These are phyloP conservation scores for Cygnus atratus DNA, from an alignment of 2,113 vertebrate species.

Conservation along the genomic window DNA sequence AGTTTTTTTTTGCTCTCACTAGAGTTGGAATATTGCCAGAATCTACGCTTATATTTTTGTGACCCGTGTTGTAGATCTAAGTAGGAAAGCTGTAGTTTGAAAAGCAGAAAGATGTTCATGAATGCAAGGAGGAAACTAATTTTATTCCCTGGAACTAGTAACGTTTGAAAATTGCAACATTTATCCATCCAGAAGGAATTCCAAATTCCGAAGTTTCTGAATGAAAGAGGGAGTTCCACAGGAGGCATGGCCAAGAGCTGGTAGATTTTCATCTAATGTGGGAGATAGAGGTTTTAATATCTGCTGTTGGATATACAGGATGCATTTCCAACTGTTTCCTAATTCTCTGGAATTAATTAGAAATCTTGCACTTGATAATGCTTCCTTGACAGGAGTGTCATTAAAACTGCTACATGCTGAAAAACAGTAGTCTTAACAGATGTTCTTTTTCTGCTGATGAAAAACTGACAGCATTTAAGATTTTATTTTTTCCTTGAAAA, in stretches of 20 bases:
- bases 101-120: neutral
- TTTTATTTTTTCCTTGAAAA: neutral
- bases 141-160: neutral
- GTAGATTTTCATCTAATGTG: neutral
- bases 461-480: neutral
- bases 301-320: neutral
- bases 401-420: neutral
- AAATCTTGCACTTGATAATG: neutral
- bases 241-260: neutral
- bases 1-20: neutral
- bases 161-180: neutral
- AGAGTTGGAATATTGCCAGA: neutral
- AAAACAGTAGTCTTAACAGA: neutral
- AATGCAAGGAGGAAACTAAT: neutral
- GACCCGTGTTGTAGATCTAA: neutral
- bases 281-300: neutral
- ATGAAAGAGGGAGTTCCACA: neutral
- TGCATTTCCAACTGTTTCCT: neutral
- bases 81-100: neutral
- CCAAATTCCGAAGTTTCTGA: neutral
- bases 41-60: neutral
- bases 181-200: neutral
- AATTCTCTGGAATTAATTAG: neutral
- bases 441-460: neutral
- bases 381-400: neutral